Conservation (phyloP, 2,888 invertebrate genomes). For the Unio delphinus region DNA sequence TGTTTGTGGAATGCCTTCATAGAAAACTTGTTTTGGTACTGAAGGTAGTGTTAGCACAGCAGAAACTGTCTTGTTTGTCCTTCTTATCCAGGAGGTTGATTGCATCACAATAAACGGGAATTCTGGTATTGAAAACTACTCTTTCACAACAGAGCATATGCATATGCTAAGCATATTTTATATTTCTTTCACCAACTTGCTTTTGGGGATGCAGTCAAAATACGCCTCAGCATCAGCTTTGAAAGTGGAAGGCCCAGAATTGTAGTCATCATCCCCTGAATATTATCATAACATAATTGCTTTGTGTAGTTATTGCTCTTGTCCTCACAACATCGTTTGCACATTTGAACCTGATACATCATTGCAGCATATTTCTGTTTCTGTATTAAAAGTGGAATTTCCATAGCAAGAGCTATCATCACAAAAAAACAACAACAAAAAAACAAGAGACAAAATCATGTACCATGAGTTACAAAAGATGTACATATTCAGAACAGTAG, state of each 20-base stretch:
- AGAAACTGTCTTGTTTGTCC: slow-evolving; percentile 15
- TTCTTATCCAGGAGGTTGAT: neutral
- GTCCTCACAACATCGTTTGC: neutral
- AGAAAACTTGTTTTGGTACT: slow-evolving; percentile 17
- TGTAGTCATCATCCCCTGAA: slow-evolving; percentile 17
- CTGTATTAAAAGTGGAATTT: slow-evolving; percentile 14
- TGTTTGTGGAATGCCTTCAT: slow-evolving; percentile 22
- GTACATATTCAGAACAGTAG: too few species aligned
- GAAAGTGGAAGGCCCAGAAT: slow-evolving; percentile 25
- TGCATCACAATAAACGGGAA: too few species aligned
- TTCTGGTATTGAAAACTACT: slow-evolving; percentile 12
- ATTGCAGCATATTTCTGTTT: slow-evolving; percentile 20
- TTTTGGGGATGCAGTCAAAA: slow-evolving; percentile 14
- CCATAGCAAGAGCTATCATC: slow-evolving; percentile 28
- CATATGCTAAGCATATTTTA: too few species aligned
- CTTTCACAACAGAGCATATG: slow-evolving; percentile 29
- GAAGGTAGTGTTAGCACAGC: slow-evolving; percentile 21
- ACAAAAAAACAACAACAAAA: slow-evolving; percentile 4
- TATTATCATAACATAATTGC: slow-evolving; percentile 19
- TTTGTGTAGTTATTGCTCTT: slow-evolving; percentile 13
- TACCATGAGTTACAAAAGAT: too few species aligned
- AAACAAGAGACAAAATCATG: too few species aligned
- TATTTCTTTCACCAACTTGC: slow-evolving; percentile 10
- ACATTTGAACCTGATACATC: slow-evolving; percentile 9
- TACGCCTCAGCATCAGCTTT: slow-evolving; percentile 16